phyloP scores from a whole-genome alignment of 2,113 vertebrate genomes.

The Zosterops japonicus region DNA sequence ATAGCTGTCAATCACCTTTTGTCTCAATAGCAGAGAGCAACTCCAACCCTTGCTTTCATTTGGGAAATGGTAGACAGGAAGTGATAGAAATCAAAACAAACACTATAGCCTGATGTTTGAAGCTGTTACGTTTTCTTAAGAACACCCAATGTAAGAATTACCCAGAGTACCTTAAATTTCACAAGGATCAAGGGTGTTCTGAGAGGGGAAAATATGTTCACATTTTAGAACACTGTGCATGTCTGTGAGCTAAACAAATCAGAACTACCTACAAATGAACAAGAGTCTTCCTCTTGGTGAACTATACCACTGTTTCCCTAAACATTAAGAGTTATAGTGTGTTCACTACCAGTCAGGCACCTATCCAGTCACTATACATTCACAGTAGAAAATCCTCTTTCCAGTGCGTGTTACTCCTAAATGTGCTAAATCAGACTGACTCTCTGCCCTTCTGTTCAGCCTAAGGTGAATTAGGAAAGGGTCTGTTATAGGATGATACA shows the following conservation, averaged over 20 bases:
- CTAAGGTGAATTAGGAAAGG: constrained; percentile 81
- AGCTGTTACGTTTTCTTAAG: neutral
- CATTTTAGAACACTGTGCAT: neutral
- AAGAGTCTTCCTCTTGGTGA: neutral
- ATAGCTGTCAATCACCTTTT: neutral
- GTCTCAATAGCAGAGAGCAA: neutral
- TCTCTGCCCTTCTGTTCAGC: neutral
- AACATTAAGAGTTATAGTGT: neutral
- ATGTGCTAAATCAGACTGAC: neutral
- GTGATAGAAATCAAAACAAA: neutral
- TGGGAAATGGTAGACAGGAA: neutral
- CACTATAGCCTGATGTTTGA: neutral
- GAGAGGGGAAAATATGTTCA: neutral
- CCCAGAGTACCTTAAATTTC: neutral
- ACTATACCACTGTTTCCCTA: neutral
- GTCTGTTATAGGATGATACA: constrained; percentile 82
- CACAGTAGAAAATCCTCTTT: constrained; percentile 9
- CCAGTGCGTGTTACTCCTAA: constrained; percentile 23
- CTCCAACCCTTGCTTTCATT: neutral
- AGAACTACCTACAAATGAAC: constrained; percentile 24
- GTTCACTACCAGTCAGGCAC: neutral
- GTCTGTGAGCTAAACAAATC: neutral
- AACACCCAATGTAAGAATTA: neutral
- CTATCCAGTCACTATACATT: neutral
- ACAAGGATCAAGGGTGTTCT: neutral